These are phyloP conservation scores for Tiaroga cobitis DNA, from an alignment of 2,797 vertebrate species.

Conservation along the genomic window DNA sequence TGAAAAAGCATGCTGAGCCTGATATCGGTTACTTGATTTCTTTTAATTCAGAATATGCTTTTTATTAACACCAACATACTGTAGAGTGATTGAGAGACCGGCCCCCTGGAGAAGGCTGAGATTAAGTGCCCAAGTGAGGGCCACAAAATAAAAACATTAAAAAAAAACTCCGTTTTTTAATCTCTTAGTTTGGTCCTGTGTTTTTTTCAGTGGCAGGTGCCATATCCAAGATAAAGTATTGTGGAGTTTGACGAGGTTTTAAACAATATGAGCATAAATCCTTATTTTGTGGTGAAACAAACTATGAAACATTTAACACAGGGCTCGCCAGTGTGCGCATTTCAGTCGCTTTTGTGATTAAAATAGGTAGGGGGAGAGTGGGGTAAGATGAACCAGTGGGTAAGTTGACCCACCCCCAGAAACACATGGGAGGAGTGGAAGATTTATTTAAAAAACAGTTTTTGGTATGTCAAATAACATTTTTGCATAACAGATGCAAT, in stretches of 20 bases:
- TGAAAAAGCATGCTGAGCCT: neutral
- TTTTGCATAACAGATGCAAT: no score
- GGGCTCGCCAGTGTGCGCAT: no score
- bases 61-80: neutral
- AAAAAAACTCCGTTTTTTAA: neutral
- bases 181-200: neutral
- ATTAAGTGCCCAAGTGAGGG: neutral
- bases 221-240: neutral
- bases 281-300: neutral
- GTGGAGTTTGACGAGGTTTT: neutral
- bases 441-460: no score
- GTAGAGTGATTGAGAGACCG: neutral
- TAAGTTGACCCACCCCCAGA: no score
- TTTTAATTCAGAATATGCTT: neutral
- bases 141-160: neutral
- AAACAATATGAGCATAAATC: neutral
- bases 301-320: neutral
- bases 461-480: no score
- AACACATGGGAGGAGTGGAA: no score
- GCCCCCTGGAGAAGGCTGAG: neutral
- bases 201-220: neutral
- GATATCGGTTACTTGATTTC: constrained; percentile 10
- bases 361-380: no score
- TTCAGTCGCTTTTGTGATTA: no score
- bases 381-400: no score